Evolutionary conservation across 1,140 invertebrate genomes (phyloP), one percentile per base, ranked within the genome.

Genomic region (Neomicropteryx cornuta): DNA sequence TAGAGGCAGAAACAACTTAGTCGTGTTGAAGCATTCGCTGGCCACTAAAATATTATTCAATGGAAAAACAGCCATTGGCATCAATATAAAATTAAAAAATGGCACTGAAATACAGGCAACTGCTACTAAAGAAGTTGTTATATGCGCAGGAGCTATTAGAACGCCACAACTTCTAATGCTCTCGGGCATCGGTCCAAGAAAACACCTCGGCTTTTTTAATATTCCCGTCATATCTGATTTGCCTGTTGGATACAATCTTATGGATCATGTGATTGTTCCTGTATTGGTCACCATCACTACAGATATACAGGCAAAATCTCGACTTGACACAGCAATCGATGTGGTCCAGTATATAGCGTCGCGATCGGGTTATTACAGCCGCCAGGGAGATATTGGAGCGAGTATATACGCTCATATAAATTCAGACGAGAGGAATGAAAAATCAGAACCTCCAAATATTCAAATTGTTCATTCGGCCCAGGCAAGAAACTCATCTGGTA

Each of bases 161-260:
- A 77, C 80, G 3, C 76, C 83, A 1, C 80, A 86, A 48, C 46
- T 87, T 2, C 58, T 87, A 8, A 75, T 84, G 75, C 55, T 84
- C 2, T 82, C 79, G 1, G 77, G 77, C 36, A 55, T 78, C n/a
- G 79, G 78, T 10, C 76, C 76, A 0, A 48, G 44, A 34, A 56
- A 70, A 2, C 68, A 80, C 46, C 52, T 81, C 1, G 27, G 48
- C 10, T 46, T 62, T 13, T 38, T 68, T 8, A 56, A 60, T 16
- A 78, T 83, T 19, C 40, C 56, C 0, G 62, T 75, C 0, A 42
- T 81, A 10, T 59, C 73, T 39, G 73, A 87, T 51, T 62, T 87
- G 0, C 78, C 77, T 0, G 84, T 91, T 0, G 88, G 88, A 1
- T 71, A 78, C 38, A 90, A 90, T 56, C 66, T 91, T 0, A 78